A percentile compares a stretch with the other conserved stretches of the same genome.
Conservation (phyloP, 2,797 vertebrate genomes). For the Zalophus californianus region DNA sequence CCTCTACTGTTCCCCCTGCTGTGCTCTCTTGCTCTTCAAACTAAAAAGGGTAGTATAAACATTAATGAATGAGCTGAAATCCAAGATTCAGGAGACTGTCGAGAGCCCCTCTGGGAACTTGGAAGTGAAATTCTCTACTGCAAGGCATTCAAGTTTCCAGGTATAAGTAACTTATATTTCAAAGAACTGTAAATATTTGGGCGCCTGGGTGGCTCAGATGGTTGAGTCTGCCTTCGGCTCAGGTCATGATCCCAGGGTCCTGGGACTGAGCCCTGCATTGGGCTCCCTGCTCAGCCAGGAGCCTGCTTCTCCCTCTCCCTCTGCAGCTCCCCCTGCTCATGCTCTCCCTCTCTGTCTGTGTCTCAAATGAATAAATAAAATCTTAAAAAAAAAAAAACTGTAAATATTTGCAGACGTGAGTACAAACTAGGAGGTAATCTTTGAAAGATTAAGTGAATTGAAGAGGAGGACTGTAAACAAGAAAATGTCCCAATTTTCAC, state of each 20-base stretch:
- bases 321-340: no score
- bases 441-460: conserved; percentile 2
- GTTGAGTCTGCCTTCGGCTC: no score
- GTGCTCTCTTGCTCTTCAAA: background rate
- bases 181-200: conserved; percentile 1
- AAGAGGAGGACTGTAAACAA: background rate
- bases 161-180: background rate
- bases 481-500: conserved; percentile 43
- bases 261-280: no score
- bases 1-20: no score
- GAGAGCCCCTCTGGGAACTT: background rate
- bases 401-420: background rate
- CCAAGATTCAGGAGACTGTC: background rate
- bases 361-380: no score
- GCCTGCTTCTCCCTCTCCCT: no score
- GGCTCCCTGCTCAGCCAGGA: no score
- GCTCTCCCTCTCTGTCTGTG: no score
- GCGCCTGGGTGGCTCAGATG: no score
- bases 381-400: background rate
- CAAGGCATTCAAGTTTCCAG: background rate
- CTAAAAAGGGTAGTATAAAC: background rate
- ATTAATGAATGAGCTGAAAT: background rate
- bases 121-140: background rate
- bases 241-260: no score
- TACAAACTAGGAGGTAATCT: background rate